Conservation (phyloP, 2,113 vertebrate genomes). For the Gallinago undulata region DNA sequence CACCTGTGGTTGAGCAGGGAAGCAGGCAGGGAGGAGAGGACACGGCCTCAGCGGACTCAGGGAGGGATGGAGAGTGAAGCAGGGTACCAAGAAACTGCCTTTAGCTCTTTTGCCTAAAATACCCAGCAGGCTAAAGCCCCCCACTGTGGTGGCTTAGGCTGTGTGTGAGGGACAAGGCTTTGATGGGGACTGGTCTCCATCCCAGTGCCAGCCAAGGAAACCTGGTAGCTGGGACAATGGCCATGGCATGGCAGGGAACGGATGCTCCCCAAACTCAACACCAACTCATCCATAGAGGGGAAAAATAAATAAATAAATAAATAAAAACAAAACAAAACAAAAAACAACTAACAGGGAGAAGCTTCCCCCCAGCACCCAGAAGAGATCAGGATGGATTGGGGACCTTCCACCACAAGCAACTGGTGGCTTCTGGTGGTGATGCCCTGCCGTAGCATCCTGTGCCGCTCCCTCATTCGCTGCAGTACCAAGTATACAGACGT, state of each 20-base stretch:
- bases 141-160: background rate
- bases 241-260: fast-evolving
- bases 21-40: background rate
- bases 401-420: background rate
- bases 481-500: background rate
- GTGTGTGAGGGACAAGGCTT: fast-evolving
- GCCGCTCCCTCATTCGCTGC: background rate
- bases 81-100: background rate
- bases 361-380: background rate
- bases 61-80: background rate
- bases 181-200: background rate
- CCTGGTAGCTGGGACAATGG: fast-evolving
- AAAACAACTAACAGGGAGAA: background rate
- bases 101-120: background rate
- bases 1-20: fast-evolving
- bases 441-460: fast-evolving
- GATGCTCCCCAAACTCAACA: background rate
- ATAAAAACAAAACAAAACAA: too few species aligned
- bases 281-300: background rate
- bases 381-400: background rate
- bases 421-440: background rate
- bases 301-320: too few species aligned
- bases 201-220: background rate
- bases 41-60: fast-evolving
- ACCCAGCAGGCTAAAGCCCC: background rate